A percentile compares a stretch with the other conserved stretches of the same genome.
Evolutionary conservation across 64 coral and sea anemone genomes (phyloP).

Genomic region (Montipora sp.): DNA sequence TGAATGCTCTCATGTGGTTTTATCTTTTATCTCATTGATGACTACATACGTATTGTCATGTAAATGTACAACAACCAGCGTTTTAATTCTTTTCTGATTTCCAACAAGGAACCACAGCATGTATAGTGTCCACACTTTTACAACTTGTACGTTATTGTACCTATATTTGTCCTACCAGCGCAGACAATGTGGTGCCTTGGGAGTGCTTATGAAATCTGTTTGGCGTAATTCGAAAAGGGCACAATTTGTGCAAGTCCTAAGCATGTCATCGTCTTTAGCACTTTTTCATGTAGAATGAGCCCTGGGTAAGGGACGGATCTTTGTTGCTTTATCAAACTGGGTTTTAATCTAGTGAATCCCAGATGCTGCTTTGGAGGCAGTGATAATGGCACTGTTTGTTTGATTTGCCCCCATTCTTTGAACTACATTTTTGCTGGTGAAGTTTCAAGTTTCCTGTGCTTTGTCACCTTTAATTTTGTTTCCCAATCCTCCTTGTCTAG

Average conservation of each 20-base stretch:
- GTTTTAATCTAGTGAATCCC: slow-evolving; percentile 51
- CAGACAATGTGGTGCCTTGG: background rate
- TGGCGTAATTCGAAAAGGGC: no score
- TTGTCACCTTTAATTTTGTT: slow-evolving; percentile 61
- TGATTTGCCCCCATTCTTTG: slow-evolving; percentile 73
- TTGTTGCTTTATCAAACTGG: slow-evolving; percentile 47
- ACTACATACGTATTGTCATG: no score
- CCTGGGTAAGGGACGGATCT: slow-evolving; percentile 27
- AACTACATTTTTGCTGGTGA: slow-evolving; percentile 64
- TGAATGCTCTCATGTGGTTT: no score
- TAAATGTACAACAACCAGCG: no score
- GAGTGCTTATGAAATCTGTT: slow-evolving; percentile 47
- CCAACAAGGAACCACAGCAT: no score
- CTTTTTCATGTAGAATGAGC: slow-evolving; percentile 32
- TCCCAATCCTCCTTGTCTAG: slow-evolving; percentile 30
- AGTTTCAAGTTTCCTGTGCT: slow-evolving; percentile 64
- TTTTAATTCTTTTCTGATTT: no score
- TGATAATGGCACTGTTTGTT: slow-evolving; percentile 48
- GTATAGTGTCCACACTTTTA: no score
- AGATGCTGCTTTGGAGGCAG: slow-evolving; percentile 66
- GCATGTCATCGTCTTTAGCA: slow-evolving; percentile 58
- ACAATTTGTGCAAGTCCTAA: background rate
- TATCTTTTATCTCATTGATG: no score
- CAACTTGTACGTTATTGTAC: no score
- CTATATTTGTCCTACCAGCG: background rate